Base-by-base conservation (phyloP, 2,113 vertebrate genomes). In the Nycticebus coucang region DNA sequence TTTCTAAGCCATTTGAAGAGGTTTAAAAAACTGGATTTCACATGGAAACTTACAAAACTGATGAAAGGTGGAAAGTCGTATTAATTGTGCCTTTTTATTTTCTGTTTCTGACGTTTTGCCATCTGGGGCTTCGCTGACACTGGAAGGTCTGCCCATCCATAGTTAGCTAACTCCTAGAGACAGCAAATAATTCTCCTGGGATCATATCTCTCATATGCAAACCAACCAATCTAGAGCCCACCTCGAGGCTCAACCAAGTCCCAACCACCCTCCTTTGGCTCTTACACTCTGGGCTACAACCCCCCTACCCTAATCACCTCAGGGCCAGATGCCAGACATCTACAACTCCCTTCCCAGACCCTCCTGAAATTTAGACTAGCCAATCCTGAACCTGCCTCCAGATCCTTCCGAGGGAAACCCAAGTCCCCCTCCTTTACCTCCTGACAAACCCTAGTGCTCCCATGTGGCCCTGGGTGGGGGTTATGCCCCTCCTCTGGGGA, bases 61-160 rank as follows among this genome's bases (percentile, higher is more conserved):
- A 26, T 19, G 53, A 33, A 92, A 87, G 75, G 13, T 15, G 33
- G 18, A 18, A 15, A n/a, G 21, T 7, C 41, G 10, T n/a, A 53
- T 55, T 92, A 35, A 60, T 37, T 33, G 28, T 1, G 5, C 13
- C 33, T 59, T 64, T 53, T 78, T 72, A 33, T 53, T 77, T 18
- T 45, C 66, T 84, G 24, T 37, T 95, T 92, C 66, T 85, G 55
- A 85, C n/a, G 81, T 35, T 75, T 64, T 71, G 57, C 72, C 7
- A 26, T 30, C 55, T 64, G 21, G 33, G 33, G 24, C 24, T 57
- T 79, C 68, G 53, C 26, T 81, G 35, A 62, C n/a, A 30, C 22
- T 11, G 2, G 22, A n/a, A 22, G 57, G 62, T 45, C 79, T 30
- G 53, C 26, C 41, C 5, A 88, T 57, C 28, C 59, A 86, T 18